Conservation (phyloP, 2,113 vertebrate genomes). For the Emydura subglobosa region DNA sequence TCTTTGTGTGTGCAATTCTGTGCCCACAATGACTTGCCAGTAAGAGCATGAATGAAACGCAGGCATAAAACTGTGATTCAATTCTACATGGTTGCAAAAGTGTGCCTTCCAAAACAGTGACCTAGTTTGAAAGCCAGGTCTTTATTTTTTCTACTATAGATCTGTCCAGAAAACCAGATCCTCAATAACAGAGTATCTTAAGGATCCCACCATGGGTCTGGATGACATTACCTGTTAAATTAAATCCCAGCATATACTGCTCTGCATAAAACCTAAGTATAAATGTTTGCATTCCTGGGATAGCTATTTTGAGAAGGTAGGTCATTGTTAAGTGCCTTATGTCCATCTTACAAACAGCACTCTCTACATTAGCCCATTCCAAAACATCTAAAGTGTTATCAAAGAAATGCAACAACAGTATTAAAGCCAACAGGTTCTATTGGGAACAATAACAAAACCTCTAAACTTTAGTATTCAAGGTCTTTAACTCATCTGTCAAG, state of each 20-base stretch:
- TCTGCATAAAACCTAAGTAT: not conserved
- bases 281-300: not conserved
- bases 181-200: not conserved
- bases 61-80: not conserved
- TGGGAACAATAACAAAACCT: not conserved
- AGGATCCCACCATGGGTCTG: not conserved
- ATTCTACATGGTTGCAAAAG: not conserved
- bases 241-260: not conserved
- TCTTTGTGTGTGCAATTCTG: not conserved
- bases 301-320: not conserved
- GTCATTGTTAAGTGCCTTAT: not conserved
- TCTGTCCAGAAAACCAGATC: not conserved
- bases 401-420: not conserved
- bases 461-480: not conserved
- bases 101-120: not conserved
- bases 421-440: not conserved
- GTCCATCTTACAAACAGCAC: too few relatives aligned
- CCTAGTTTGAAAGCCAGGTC: not conserved
- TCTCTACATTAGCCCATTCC: not conserved
- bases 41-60: not conserved
- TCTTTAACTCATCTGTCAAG: not conserved
- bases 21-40: not conserved
- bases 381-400: not conserved
- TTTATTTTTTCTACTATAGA: not conserved
- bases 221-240: not conserved